Base-by-base conservation (phyloP, 2,797 vertebrate genomes). In the Malacoctenus gilli region DNA sequence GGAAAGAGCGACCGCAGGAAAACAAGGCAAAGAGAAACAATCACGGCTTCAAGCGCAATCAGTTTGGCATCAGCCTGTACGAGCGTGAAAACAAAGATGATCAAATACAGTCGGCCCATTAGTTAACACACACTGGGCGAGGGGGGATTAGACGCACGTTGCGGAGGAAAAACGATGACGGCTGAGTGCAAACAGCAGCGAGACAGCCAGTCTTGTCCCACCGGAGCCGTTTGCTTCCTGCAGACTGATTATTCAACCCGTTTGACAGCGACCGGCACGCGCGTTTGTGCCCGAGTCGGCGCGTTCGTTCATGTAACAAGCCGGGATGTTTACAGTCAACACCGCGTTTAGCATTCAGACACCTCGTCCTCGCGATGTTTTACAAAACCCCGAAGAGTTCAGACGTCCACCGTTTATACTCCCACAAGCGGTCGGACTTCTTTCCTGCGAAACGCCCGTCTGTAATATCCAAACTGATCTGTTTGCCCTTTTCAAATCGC, bases 201-300 rank as follows among this genome's bases (percentile, higher is more conserved):
- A 67, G 53, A 58, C 61, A 40, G 41, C 75, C 57, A 58, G 60
- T 59, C 64, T n/a, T 56, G 65, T 80, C 65, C 70, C 69, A 44
- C 34, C 6, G 46, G 67, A 72, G 66, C 20, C 30, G 49, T 68
- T 65, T 28, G 43, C 40, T 44, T 72, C 55, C 37, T 25, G 28
- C 41, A 30, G 25, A 31, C 44, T 69, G 64, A 80, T 87, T 75
- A 75, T 67, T 83, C 65, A 76, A 21, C 30, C 47, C 56, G 53
- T 39, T 57, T 36, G 43, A 20, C 55, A 41, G 42, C 62, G 76
- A 74, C 66, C 61, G 67, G 48, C 65, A 58, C 54, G 31, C 43
- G 37, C 48, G 31, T 59, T 30, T 22, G 34, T 49, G 36, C 43
- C 55, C 30, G 25, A 52, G 23, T 18, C 30, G 46, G 18, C 47